phyloP scores from a whole-genome alignment of 2,888 invertebrate species.

The Cataglyphis rosenhaueri region DNA sequence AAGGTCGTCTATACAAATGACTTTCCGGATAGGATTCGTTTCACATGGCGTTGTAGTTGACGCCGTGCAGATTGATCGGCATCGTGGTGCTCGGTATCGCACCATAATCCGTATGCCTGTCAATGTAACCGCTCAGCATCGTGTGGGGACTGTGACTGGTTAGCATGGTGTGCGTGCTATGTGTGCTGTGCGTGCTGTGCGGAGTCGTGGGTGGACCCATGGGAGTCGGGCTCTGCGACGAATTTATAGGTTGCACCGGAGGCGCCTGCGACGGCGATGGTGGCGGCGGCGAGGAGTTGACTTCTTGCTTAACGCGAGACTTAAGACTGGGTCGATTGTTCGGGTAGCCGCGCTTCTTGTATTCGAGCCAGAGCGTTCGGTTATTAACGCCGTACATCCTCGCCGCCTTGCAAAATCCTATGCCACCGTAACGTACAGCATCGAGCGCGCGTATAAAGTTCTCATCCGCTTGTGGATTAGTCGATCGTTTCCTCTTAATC shows the following conservation, averaged over 20 bases:
- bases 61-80: constrained; percentile 91
- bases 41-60: constrained; percentile 93
- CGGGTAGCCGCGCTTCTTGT: constrained; percentile 94
- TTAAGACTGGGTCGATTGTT: constrained; percentile 93
- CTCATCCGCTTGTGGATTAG: constrained; percentile 93
- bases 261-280: constrained; percentile 80
- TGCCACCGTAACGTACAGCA: constrained; percentile 93
- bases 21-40: constrained; percentile 61
- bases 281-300: constrained; percentile 89
- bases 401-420: constrained; percentile 95
- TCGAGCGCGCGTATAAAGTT: constrained; percentile 93
- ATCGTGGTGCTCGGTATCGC: constrained; percentile 88
- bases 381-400: constrained; percentile 94
- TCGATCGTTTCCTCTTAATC: constrained; percentile 90
- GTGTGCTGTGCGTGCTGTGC: constrained; percentile 81
- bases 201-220: constrained; percentile 79
- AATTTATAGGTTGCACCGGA: constrained; percentile 85
- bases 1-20: constrained; percentile 73
- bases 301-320: constrained; percentile 90
- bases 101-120: constrained; percentile 90
- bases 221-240: constrained; percentile 85
- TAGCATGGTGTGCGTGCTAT: constrained; percentile 86
- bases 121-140: constrained; percentile 89
- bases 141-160: constrained; percentile 89
- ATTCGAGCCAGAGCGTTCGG: constrained; percentile 94